Base-by-base conservation (phyloP, 2,113 vertebrate species). In the Colius striatus region DNA sequence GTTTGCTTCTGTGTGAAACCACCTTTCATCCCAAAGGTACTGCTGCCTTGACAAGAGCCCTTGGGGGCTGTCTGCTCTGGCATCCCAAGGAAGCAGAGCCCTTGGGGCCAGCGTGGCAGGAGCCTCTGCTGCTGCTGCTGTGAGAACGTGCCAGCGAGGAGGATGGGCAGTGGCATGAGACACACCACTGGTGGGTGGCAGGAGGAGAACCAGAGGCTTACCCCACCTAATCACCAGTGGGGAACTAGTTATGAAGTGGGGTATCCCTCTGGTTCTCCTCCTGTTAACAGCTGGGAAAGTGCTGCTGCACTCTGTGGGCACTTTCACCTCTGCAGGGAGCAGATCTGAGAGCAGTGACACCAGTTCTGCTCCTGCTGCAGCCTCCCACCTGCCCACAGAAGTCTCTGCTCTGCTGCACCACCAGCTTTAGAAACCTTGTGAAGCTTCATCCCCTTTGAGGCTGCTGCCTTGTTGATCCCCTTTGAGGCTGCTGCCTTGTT, bases 121-220 rank as follows among this genome's bases (percentile, higher is more conserved):
- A 84, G 66, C 27, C 30, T 16, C 16, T 1, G 1, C 10, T 1
- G 2, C 67, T 66, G 29, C 11, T 6, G 3, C 84, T 89, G 72
- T 2, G 1, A 38, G 63, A 50, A 68, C 2, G 3, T 45, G 43
- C 43, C 1, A 0, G 0, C 30, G 67, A 72, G 48, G 48, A 54
- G 30, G 66, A 82, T 32, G 73, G 30, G 30, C 62, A 79, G 43
- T 74, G 63, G 32, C 29, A 6, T 23, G 36, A 66, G 43, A 34
- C 55, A 47, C 1, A 1, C 41, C 70, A 62, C 29, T 5, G 4
- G 38, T 29, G 53, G 0, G 0, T 51, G 34, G 34, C 19, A 1
- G 51, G 68, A 87, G 27, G 60, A 34, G 43, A 80, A 82, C 32
- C 1, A 2, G 15, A 30, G 30, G 13, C 2, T 65, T 72, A 19